phyloP scores from a whole-genome alignment of 2,888 invertebrate genomes.

The Arctia plantaginis region DNA sequence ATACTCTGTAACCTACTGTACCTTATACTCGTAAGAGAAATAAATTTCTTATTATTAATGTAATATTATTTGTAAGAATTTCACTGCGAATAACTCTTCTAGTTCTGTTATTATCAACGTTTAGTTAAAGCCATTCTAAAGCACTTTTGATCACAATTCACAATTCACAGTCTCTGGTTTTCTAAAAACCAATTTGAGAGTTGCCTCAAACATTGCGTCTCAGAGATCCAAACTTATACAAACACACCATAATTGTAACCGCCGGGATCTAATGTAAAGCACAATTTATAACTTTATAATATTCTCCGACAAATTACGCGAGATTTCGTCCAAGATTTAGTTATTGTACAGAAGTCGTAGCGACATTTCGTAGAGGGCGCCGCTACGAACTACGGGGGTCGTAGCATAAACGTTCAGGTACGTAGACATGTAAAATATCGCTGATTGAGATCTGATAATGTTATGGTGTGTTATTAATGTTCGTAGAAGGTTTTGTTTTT shows the following conservation, averaged over 20 bases:
- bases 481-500: not conserved
- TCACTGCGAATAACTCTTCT: not conserved
- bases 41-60: too few relatives aligned
- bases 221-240: conserved; percentile 30
- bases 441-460: not conserved
- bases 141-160: not conserved
- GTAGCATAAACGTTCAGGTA: conserved; percentile 35
- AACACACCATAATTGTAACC: conserved; percentile 43
- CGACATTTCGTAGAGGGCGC: conserved; percentile 44
- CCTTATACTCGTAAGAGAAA: too few relatives aligned
- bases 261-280: conserved; percentile 38
- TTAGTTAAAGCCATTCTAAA: not conserved
- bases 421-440: conserved; percentile 30
- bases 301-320: conserved; percentile 44
- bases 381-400: conserved; percentile 54
- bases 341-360: conserved; percentile 38
- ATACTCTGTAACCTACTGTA: too few relatives aligned
- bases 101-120: not conserved
- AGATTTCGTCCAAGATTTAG: conserved; percentile 25
- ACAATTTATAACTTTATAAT: conserved; percentile 43
- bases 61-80: too few relatives aligned
- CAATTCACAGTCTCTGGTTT: conserved; percentile 22
- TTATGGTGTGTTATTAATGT: not conserved
- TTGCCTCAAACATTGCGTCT: conserved; percentile 29
- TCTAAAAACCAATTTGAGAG: conserved; percentile 34